These are phyloP conservation scores for Pomatorhinus ruficollis DNA, from an alignment of 2,113 vertebrate species.

Conservation along the genomic window DNA sequence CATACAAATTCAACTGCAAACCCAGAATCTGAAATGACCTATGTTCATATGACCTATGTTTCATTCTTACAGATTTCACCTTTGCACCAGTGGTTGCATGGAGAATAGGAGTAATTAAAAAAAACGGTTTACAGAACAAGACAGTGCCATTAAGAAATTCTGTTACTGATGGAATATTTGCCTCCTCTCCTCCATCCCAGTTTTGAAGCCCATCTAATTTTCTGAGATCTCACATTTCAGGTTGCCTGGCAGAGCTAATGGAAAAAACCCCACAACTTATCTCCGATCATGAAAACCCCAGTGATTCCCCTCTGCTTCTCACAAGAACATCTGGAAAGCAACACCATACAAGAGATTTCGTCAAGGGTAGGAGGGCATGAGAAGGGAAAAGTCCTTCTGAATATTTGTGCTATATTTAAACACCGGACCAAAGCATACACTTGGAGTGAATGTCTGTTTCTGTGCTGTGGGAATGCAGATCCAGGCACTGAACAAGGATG, in stretches of 20 bases:
- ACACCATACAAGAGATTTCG: slow-evolving; percentile 3
- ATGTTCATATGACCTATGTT: not conserved
- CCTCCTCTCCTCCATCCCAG: not conserved
- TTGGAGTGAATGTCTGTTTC: not conserved
- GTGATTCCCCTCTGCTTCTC: not conserved
- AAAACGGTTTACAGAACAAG: not conserved
- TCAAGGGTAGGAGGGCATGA: slow-evolving; percentile 58
- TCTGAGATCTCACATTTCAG: not conserved
- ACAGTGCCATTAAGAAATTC: not conserved
- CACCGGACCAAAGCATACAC: slow-evolving; percentile 15
- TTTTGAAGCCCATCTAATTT: not conserved
- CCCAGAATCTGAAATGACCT: not conserved
- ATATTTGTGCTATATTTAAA: slow-evolving; percentile 63
- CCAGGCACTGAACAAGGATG: slow-evolving; percentile 21
- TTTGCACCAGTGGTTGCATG: not conserved
- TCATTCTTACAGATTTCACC: not conserved
- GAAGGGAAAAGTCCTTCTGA: slow-evolving; percentile 46
- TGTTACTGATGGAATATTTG: not conserved
- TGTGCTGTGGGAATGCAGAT: slow-evolving; percentile 22
- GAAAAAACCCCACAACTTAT: not conserved
- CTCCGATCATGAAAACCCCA: not conserved
- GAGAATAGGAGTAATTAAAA: not conserved
- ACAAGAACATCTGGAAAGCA: slow-evolving; percentile 50
- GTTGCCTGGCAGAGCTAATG: not conserved
- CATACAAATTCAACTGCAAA: not conserved